Conservation (phyloP, 2,888 invertebrate genomes). For the Sarcophaga caerulescens region DNA sequence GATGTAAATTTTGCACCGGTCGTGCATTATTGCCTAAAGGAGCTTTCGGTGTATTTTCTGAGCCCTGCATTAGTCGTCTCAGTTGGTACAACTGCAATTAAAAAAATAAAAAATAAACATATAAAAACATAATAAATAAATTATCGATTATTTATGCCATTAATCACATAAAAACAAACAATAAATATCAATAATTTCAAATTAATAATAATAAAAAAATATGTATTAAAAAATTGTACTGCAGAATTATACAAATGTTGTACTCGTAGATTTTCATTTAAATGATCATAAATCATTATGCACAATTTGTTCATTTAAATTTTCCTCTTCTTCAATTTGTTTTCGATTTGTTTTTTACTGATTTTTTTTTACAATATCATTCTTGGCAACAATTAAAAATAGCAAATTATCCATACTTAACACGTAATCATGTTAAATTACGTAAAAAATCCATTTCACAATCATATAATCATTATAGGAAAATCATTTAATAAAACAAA, state of each 20-base stretch:
- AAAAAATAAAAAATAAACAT: slow-evolving; percentile 18
- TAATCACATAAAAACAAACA: slow-evolving; percentile 22
- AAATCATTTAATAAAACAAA: slow-evolving; percentile 14
- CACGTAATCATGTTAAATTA: slow-evolving; percentile 64
- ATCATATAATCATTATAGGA: slow-evolving; percentile 45
- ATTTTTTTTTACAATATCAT: not conserved
- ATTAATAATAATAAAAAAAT: not conserved
- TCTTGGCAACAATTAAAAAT: slow-evolving; percentile 56
- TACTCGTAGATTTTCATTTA: slow-evolving; percentile 3
- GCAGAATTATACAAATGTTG: no score
- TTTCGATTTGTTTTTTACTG: not conserved
- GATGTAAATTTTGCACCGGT: slow-evolving; percentile 95
- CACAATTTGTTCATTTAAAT: slow-evolving; percentile 1
- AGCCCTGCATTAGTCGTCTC: slow-evolving; percentile 94
- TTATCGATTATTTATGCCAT: not conserved
- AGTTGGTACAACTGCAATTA: slow-evolving; percentile 89
- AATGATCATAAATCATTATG: slow-evolving; percentile 46
- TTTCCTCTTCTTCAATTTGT: slow-evolving; percentile 1
- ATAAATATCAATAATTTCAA: slow-evolving; percentile 21
- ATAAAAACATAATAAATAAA: slow-evolving; percentile 21
- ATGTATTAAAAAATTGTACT: no score
- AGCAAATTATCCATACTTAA: slow-evolving; percentile 63
- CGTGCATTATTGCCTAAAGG: slow-evolving; percentile 96
- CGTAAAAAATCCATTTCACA: slow-evolving; percentile 34
- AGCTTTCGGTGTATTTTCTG: slow-evolving; percentile 91